phyloP scores from a whole-genome alignment of 2,888 invertebrate genomes.

The Mylabris sibirica region DNA sequence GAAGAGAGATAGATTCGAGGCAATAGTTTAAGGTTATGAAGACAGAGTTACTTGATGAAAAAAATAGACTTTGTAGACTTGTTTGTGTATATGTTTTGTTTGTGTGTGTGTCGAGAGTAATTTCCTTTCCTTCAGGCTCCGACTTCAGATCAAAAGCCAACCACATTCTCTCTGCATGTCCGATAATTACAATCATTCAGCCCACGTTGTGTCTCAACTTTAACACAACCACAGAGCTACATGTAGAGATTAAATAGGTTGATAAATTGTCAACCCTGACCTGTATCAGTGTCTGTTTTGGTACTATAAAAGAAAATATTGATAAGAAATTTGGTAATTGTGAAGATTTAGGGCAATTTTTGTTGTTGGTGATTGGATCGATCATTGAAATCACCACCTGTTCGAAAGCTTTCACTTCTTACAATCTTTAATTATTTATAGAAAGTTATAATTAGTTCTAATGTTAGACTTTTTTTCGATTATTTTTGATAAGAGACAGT shows the following conservation, averaged over 20 bases:
- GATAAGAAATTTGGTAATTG: neutral
- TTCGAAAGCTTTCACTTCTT: neutral
- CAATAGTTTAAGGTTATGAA: too few species aligned
- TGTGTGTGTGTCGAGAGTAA: constrained; percentile 54
- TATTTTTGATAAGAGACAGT: neutral
- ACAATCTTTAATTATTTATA: neutral
- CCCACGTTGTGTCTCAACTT: constrained; percentile 25
- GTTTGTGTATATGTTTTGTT: too few species aligned
- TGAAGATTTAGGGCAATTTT: neutral
- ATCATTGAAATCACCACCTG: neutral
- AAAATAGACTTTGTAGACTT: neutral
- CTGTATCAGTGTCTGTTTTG: too few species aligned
- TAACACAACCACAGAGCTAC: neutral
- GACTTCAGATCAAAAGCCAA: constrained; percentile 32
- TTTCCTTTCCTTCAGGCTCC: constrained; percentile 31
- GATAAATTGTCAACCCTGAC: too few species aligned
- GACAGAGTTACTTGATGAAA: too few species aligned
- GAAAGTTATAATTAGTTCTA: neutral
- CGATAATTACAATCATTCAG: constrained; percentile 33
- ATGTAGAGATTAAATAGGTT: too few species aligned
- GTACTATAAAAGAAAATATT: too few species aligned
- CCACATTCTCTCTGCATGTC: constrained; percentile 35
- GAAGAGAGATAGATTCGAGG: too few species aligned
- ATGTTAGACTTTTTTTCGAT: neutral
- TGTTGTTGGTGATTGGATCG: neutral